phyloP scores from a whole-genome alignment of 1,140 invertebrate genomes.

The Hyles vespertilio region DNA sequence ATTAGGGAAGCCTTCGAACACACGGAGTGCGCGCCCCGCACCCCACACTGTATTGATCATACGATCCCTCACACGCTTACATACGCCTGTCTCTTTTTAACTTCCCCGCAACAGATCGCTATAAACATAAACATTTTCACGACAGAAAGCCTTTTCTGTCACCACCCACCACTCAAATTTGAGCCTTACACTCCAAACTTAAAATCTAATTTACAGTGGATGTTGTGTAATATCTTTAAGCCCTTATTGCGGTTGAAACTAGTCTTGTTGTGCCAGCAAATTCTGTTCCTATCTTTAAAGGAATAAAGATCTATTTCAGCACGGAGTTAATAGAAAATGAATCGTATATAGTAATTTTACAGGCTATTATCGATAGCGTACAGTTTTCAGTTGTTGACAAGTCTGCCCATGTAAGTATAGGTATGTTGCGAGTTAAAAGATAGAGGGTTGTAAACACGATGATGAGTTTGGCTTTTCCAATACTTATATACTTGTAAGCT shows the following conservation, averaged over 20 bases:
- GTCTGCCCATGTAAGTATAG: conserved; percentile 16
- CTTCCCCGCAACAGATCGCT: conserved; percentile 67
- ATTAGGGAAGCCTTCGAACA: conserved; percentile 52
- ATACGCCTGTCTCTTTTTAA: conserved; percentile 72
- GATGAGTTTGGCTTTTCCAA: conserved; percentile 26
- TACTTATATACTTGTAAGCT: no score
- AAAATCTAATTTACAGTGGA: conserved; percentile 11
- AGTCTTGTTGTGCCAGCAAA: conserved; percentile 66
- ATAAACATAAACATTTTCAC: conserved; percentile 67
- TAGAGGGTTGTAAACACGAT: conserved; percentile 36
- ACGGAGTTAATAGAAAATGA: conserved; percentile 61
- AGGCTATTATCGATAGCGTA: conserved; percentile 42
- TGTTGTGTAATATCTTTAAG: conserved; percentile 13
- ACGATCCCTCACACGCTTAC: conserved; percentile 64
- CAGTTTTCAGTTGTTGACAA: conserved; percentile 53
- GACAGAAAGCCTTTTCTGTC: conserved; percentile 34
- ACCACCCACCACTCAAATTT: conserved; percentile 1
- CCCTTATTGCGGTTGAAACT: conserved; percentile 19
- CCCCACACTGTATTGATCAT: conserved; percentile 57
- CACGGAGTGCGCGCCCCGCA: conserved; percentile 36
- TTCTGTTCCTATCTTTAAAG: conserved; percentile 68
- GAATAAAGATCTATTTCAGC: conserved; percentile 73
- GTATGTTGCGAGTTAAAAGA: conserved; percentile 21
- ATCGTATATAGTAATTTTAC: conserved; percentile 51
- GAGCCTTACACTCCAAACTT: conserved; percentile 1